Base-by-base conservation (phyloP, 1,140 invertebrate genomes). In the Brachionus asplanchnoidis region DNA sequence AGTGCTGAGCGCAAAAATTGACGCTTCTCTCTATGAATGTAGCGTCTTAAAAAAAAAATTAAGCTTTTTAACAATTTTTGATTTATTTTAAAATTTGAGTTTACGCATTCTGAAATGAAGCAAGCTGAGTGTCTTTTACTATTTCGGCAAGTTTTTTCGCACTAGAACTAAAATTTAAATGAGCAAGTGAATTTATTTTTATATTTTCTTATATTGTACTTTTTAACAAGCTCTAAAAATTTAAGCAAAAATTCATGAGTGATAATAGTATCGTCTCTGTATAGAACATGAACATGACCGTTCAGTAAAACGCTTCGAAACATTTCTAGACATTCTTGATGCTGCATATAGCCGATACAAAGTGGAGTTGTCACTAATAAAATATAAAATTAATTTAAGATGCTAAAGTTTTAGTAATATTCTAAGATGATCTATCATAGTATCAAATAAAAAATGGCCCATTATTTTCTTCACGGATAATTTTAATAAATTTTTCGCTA, bases 191-290 rank as follows among this genome's bases (percentile, higher is more conserved):
- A n/a, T 23, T 26, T 36, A 3, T 36, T 4, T 36, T 36, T 36
- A 0, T 7, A 36, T 0, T 3, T 36, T 36, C 6, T 36, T 36
- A 28, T 28, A 28, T 2, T 28, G 85, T 86, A 90, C 87, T 96
- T 96, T 91, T 99, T 99, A 28, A 98, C 93, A 7, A 93, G 92
- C 88, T 99, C 97, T 90, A 99, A 98, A 88, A 95, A 98, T 46
- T 91, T 91, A 88, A 95, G 94, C 85, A 99, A 94, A 87, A 97
- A 98, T 26, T 94, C 93, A 90, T 99, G 97, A 85, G 97, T 96
- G 87, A 96, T 94, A 77, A 99, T 92, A 0, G 98, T 95, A 92
- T 99, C 98, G 91, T 99, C 98, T 75, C 97, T 91, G 88, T 98
- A 99, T 3, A 99, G 90, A 11, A 95, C 94, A 28, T 97, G 91